Conservation (phyloP, 2,797 vertebrate genomes). For the Mustela erminea region DNA sequence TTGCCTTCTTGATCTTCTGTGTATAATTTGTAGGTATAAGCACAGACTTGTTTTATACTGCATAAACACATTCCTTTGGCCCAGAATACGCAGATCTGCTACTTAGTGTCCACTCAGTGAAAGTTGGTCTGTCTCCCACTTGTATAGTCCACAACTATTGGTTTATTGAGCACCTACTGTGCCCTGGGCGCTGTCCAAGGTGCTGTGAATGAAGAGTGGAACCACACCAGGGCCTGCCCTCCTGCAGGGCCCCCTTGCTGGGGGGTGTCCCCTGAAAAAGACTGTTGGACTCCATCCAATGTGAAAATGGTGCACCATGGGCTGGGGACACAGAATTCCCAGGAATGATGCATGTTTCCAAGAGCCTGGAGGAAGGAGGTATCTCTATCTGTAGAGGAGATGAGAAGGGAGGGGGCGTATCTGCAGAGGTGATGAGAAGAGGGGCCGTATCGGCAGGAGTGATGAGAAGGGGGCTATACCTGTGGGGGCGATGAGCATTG, state of each 20-base stretch:
- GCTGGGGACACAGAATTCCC: neutral
- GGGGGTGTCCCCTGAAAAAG: neutral
- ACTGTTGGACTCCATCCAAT: neutral
- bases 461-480: no score
- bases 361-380: neutral
- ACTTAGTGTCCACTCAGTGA: neutral
- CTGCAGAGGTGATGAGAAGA: no score
- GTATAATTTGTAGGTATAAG: rapidly evolving
- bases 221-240: rapidly evolving
- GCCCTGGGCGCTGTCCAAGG: neutral
- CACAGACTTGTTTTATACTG: no score
- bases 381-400: no score
- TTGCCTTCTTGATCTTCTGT: neutral
- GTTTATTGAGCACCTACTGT: neutral
- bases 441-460: no score
- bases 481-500: neutral
- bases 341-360: rapidly evolving
- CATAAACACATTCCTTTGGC: neutral
- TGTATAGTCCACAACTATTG: neutral
- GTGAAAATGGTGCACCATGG: neutral
- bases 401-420: no score
- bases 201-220: neutral
- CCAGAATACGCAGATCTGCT: neutral
- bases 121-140: neutral
- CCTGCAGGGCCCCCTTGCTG: neutral